A percentile compares a stretch with the other conserved stretches of the same genome.
phyloP scores from a whole-genome alignment of 2,888 invertebrate species.

The Drosophila imparisetae region DNA sequence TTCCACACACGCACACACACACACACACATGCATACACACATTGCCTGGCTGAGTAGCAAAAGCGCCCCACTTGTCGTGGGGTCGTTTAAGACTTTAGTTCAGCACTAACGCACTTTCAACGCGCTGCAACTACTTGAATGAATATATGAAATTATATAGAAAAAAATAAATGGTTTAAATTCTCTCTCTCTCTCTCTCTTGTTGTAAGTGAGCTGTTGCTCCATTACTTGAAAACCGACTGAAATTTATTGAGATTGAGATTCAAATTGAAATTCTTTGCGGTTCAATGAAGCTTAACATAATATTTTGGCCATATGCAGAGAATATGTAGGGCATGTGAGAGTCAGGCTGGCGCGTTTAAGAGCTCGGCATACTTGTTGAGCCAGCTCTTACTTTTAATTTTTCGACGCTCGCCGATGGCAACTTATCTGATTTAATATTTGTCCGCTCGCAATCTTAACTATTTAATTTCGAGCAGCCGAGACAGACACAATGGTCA shows the following conservation, averaged over 20 bases:
- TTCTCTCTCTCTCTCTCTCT: neutral
- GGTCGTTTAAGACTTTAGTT: slow-evolving; percentile 17
- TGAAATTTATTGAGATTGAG: neutral
- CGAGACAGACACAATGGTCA: slow-evolving; percentile 38
- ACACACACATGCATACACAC: neutral
- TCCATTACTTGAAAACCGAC: neutral
- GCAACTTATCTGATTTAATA: slow-evolving; percentile 17
- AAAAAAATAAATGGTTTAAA: neutral
- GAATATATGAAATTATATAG: neutral
- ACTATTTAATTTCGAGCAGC: slow-evolving; percentile 30
- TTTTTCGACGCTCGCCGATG: slow-evolving; percentile 17
- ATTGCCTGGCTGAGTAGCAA: slow-evolving; percentile 24
- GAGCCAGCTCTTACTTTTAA: slow-evolving; percentile 27
- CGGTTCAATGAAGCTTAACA: neutral
- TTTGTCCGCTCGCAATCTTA: slow-evolving; percentile 19
- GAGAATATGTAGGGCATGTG: slow-evolving; percentile 17
- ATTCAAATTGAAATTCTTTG: neutral
- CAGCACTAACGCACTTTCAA: slow-evolving; percentile 1
- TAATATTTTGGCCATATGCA: neutral
- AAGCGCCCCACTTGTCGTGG: slow-evolving; percentile 33
- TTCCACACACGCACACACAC: slow-evolving; percentile 9
- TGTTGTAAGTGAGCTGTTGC: neutral
- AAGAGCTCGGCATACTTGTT: slow-evolving; percentile 34
- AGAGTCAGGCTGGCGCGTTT: slow-evolving; percentile 3
- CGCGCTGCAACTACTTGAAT: slow-evolving; percentile 13